Evolutionary conservation across 2,888 invertebrate species (phyloP), one percentile per base, ranked within the genome.

Genomic region (Drosophila pseudotalamancana): DNA sequence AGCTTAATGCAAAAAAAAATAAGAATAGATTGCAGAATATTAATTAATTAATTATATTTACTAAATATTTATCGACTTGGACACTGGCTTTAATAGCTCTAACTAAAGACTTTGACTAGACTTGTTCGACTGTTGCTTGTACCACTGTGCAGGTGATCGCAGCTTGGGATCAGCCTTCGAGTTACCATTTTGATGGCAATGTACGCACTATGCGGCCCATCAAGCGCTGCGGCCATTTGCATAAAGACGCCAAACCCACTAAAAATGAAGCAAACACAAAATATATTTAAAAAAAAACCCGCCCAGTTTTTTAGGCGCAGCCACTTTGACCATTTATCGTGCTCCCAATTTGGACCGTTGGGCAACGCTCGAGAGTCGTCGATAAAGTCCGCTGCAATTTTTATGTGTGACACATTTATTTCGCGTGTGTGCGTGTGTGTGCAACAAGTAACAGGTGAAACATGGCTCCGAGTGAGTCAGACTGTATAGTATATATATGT

Each of bases 271-370:
- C 29, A 43, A n/a, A 29, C 29, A 19, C n/a, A 18, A 34, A 43
- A 12, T 43, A 45, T 23, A 27, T n/a, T n/a, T n/a, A 8, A 39
- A 40, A 50, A 12, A 12, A 14, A 32, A 35, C 18, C 21, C 34
- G 55, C 51, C 65, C 70, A 49, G 43, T 54, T 73, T 79, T 67
- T 63, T 69, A 65, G 83, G 72, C 60, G 64, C 68, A 66, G 65
- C 61, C 66, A 59, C 53, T 66, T 70, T 40, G 37, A 48, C 43
- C 53, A 56, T 72, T 55, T 68, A 64, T 60, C 69, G 80, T 60
- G 77, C 61, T 60, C 78, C 56, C 74, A 78, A 74, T 72, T 61
- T 35, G 40, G 66, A 51, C 64, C 87, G 74, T 87, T 81, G 66
- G 60, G 81, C 81, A 84, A 87, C 51, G 49, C 43, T 62, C 51